These are phyloP conservation scores for Xenopus petersii DNA, from an alignment of 2,797 vertebrate species.

Conservation along the genomic window DNA sequence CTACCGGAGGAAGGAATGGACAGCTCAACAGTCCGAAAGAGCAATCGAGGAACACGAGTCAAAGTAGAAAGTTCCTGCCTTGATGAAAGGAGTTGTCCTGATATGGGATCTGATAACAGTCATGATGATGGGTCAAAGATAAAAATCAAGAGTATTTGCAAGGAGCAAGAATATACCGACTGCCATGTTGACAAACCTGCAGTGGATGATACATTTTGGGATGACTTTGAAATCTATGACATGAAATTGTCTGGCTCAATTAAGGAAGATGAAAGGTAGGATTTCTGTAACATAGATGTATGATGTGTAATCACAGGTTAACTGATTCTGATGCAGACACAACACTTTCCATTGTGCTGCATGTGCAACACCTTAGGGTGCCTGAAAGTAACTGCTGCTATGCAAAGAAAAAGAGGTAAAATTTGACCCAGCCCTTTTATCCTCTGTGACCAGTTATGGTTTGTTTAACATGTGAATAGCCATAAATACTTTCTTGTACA, in stretches of 20 bases:
- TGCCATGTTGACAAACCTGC: constrained; percentile 40
- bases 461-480: too few species aligned
- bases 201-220: constrained; percentile 56
- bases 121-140: constrained; percentile 41
- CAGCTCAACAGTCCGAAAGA: constrained; percentile 48
- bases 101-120: constrained; percentile 52
- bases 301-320: not conserved
- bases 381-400: too few species aligned
- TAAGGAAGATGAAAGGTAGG: constrained; percentile 72
- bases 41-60: constrained; percentile 2
- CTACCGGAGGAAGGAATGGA: constrained; percentile 51
- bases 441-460: too few species aligned
- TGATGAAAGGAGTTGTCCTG: constrained; percentile 51
- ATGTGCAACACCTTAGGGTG: too few species aligned
- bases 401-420: too few species aligned
- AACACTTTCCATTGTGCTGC: too few species aligned
- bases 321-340: too few species aligned
- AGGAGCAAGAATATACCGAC: constrained; percentile 36
- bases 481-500: too few species aligned
- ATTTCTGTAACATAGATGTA: not conserved
- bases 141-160: constrained; percentile 42
- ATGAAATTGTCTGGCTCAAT: constrained; percentile 46
- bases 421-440: too few species aligned
- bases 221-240: constrained; percentile 61
- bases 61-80: constrained; percentile 11